phyloP scores from a whole-genome alignment of 2,888 invertebrate species.

The Mechanitis messenoides region DNA sequence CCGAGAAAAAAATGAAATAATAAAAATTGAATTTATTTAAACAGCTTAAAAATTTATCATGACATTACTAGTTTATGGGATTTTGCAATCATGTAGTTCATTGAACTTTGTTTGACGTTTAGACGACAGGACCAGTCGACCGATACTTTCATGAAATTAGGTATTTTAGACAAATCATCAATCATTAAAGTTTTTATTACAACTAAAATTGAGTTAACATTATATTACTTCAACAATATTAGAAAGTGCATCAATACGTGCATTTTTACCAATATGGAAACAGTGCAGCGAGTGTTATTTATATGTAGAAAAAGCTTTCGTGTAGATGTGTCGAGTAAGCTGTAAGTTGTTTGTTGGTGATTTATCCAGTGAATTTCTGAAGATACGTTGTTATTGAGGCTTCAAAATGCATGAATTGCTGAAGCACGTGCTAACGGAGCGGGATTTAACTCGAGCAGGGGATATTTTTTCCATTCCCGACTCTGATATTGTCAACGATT shows the following conservation, averaged over 20 bases:
- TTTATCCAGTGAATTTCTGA: slow-evolving; percentile 31
- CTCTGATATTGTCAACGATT: slow-evolving; percentile 88
- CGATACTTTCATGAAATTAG: slow-evolving; percentile 23
- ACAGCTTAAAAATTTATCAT: too few species aligned
- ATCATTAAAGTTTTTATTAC: slow-evolving; percentile 36
- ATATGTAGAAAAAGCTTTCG: slow-evolving; percentile 27
- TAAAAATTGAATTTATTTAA: too few species aligned
- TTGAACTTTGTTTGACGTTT: slow-evolving; percentile 34
- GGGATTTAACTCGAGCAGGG: slow-evolving; percentile 93
- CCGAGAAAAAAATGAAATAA: too few species aligned
- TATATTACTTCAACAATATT: slow-evolving; percentile 34
- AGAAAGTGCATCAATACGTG: slow-evolving; percentile 28
- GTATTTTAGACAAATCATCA: slow-evolving; percentile 38
- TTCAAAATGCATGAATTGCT: slow-evolving; percentile 91
- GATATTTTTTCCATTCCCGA: slow-evolving; percentile 93
- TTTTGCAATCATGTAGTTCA: slow-evolving; percentile 24
- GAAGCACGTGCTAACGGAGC: slow-evolving; percentile 90
- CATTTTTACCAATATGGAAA: slow-evolving; percentile 24
- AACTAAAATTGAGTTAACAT: slow-evolving; percentile 36
- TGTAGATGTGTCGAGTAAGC: slow-evolving; percentile 46
- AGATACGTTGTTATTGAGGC: slow-evolving; percentile 27
- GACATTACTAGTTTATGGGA: too few species aligned
- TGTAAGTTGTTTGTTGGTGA: slow-evolving; percentile 34
- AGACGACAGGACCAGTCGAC: slow-evolving; percentile 26
- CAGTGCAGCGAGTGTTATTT: slow-evolving; percentile 26